These are phyloP conservation scores for Channa argus DNA, from an alignment of 2,113 vertebrate species.

Conservation along the genomic window DNA sequence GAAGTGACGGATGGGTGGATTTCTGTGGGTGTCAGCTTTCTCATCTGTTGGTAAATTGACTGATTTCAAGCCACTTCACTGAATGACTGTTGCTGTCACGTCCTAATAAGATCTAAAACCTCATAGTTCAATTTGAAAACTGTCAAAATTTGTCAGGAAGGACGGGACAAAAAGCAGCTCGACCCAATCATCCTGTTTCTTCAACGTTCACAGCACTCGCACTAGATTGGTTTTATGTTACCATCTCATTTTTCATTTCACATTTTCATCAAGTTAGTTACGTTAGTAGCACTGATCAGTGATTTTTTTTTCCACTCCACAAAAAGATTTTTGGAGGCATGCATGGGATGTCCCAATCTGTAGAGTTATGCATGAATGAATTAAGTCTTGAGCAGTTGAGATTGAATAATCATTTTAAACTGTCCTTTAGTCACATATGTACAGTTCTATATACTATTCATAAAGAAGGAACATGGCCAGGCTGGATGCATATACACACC, in stretches of 20 bases:
- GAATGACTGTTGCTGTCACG: slow-evolving; percentile 41
- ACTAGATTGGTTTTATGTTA: neutral
- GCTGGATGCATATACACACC: too few species aligned
- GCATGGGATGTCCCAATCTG: too few species aligned
- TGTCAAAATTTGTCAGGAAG: slow-evolving; percentile 26
- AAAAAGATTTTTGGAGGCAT: too few species aligned
- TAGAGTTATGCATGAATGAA: too few species aligned
- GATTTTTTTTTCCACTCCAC: too few species aligned
- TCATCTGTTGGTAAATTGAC: slow-evolving; percentile 44
- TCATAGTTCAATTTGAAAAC: slow-evolving; percentile 29
- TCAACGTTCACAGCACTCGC: neutral
- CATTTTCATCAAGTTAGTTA: too few species aligned
- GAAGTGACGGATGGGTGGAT: neutral
- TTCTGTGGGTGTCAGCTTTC: slow-evolving; percentile 39
- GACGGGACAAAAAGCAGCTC: slow-evolving; percentile 2
- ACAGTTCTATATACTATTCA: too few species aligned
- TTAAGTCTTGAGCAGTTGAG: too few species aligned
- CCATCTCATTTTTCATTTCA: neutral
- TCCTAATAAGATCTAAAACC: slow-evolving; percentile 40
- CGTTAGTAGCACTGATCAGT: too few species aligned
- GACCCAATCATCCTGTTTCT: neutral
- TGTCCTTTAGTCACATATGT: too few species aligned
- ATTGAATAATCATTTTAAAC: too few species aligned
- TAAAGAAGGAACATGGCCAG: too few species aligned
- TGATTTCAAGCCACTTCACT: slow-evolving; percentile 26